Base-by-base conservation (phyloP, 2,888 invertebrate genomes). In the Drosophila histrio region DNA sequence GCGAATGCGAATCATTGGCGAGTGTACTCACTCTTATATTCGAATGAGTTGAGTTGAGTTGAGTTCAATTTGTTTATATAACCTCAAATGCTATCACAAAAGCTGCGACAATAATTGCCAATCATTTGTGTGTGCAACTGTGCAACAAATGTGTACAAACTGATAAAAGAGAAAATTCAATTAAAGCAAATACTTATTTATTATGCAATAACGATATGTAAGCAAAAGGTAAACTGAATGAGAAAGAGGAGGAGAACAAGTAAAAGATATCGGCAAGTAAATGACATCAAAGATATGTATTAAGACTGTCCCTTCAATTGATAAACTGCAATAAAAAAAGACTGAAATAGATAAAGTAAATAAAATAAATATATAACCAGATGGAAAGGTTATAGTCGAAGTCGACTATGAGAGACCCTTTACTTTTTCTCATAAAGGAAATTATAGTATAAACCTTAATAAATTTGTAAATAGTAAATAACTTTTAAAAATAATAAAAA, bases 81-180 rank as follows among this genome's bases (percentile, higher is more conserved):
- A 49, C 38, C 21, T 26, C 11, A 26, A 21, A 11, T 28, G n/a
- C 30, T 56, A 66, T 56, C 60, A 34, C 32, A 41, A 32, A 52
- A 49, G 39, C 74, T 47, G 54, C 41, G 32, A 46, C 26, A 65
- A 57, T 63, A 71, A 57, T 63, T 38, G 64, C 19, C 39, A 46
- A 44, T 47, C 26, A 22, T 34, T 71, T 28, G n/a, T 44, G n/a
- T 44, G 44, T 44, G 41, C 32, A 46, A 41, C 17, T 36, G 46
- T 19, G 24, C 15, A 28, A 41, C 28, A 36, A 39, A 41, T 11
- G 17, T 11, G 17, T 24, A n/a, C 22, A 26, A 52, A 26, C 36
- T 39, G 58, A 50, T 39, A 46, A 34, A 39, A 32, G n/a, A 17
- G 38, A 22, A 49, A 57, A 28, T 26, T 24, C 24, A 50, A 58